A percentile compares a stretch with the other conserved stretches of the same genome.
These are phyloP conservation scores for Macrotrachela quadricornifera DNA, from an alignment of 1,140 invertebrate species.

Conservation along the genomic window DNA sequence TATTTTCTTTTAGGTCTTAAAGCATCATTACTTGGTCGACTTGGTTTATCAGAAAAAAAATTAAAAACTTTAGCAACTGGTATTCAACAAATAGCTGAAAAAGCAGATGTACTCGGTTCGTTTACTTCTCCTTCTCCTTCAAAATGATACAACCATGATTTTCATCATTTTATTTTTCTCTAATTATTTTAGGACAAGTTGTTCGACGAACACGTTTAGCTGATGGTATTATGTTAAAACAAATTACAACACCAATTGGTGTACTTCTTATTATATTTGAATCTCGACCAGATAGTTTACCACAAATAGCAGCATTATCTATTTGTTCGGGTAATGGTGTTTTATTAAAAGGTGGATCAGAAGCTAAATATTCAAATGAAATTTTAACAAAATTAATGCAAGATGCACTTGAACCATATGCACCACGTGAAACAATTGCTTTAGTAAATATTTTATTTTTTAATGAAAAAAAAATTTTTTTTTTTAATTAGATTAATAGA, in stretches of 20 bases:
- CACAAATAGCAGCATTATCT: constrained; percentile 82
- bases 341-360: constrained; percentile 83
- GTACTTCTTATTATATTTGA: constrained; percentile 94
- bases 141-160: no score
- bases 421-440: constrained; percentile 16
- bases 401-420: constrained; percentile 45
- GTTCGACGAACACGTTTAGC: constrained; percentile 60
- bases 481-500: constrained; percentile 48
- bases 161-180: no score
- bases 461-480: not conserved
- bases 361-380: constrained; percentile 73
- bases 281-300: constrained; percentile 84
- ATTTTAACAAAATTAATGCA: constrained; percentile 76
- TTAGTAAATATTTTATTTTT: constrained; percentile 13
- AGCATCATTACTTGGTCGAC: constrained; percentile 53
- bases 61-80: constrained; percentile 61
- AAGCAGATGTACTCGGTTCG: not conserved
- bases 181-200: constrained; percentile 38
- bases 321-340: constrained; percentile 89
- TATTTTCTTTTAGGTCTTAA: constrained; percentile 39
- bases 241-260: constrained; percentile 91
- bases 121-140: no score
- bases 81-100: constrained; percentile 69
- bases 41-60: constrained; percentile 70
- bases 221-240: constrained; percentile 38